Percentiles rank a stretch among this genome's conserved stretches.
Conservation (phyloP, 2,888 invertebrate genomes). For the Plagodis dolabraria region DNA sequence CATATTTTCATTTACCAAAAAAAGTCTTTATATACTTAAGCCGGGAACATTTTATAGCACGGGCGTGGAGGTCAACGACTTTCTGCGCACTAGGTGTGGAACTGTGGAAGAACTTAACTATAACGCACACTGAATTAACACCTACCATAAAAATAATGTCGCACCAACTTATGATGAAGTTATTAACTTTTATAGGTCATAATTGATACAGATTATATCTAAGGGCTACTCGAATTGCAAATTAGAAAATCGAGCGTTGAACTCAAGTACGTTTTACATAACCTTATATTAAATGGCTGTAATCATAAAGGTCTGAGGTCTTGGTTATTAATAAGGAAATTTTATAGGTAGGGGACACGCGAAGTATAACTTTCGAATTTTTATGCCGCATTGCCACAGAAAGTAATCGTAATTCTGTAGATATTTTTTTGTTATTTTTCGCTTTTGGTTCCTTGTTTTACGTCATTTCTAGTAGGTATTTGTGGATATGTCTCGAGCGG, state of each 20-base stretch:
- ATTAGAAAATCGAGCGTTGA: conserved; percentile 23
- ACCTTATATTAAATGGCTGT: conserved; percentile 21
- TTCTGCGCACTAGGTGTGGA: no score
- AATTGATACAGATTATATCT: conserved; percentile 81
- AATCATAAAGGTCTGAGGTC: conserved; percentile 21
- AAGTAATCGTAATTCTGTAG: no score
- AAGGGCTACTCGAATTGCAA: conserved; percentile 67
- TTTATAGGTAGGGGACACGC: conserved; percentile 24
- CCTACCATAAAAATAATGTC: conserved; percentile 60
- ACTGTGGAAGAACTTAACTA: no score
- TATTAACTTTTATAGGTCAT: conserved; percentile 81
- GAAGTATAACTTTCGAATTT: conserved; percentile 2
- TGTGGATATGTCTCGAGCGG: background rate
- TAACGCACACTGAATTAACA: background rate
- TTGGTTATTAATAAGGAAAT: conserved; percentile 24
- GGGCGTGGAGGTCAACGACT: no score
- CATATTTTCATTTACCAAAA: no score
- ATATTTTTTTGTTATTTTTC: no score
- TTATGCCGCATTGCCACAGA: background rate
- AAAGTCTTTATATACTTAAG: no score
- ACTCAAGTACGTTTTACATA: conserved; percentile 18
- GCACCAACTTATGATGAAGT: conserved; percentile 80
- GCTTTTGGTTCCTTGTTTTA: background rate
- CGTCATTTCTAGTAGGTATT: no score
- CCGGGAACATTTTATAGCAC: no score